Evolutionary conservation across 2,888 invertebrate species (phyloP), one percentile per base, ranked within the genome.

Genomic region (Metopia argyrocephala): DNA sequence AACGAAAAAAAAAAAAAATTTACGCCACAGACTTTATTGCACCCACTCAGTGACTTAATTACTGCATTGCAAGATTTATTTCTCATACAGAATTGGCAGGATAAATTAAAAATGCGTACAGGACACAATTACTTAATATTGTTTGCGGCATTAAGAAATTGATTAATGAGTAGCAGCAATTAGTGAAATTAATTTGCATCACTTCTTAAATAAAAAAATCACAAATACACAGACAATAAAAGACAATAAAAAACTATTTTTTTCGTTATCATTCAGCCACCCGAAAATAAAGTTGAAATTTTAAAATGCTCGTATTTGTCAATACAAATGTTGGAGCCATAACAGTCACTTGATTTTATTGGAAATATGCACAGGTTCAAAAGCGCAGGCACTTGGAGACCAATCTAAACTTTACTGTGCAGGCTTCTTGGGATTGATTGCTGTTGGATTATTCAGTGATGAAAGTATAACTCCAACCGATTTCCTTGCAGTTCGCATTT

Each of bases 91-190:
- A n/a, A n/a, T 27, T 12, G 6, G 3, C 27, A 28, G 59, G 45
- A 48, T 25, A 27, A n/a, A 18, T 48, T 48, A n/a, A 38, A 7
- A 21, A 25, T 76, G 56, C 25, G 3, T 48, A 38, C 20, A 74
- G 81, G 4, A 15, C 65, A 78, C 61, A 74, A 65, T 70, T 64
- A 74, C 65, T 81, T 78, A 78, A 78, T 74, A 38, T 6, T 38
- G 15, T 38, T 38, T 68, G 7, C 25, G 56, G 66, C 54, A 62
- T 66, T 66, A 75, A 74, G 69, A 65, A 75, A 20, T 46, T 78
- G 74, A 81, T 78, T 70, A 74, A 81, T 78, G 70, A 70, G 74
- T 56, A 61, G 74, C 69, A 78, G 78, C 69, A 81, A 78, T 78
- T 81, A 81, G 78, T 74, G 38, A 74, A 76, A 81, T 78, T 74